A percentile compares a stretch with the other conserved stretches of the same genome.
Conservation (phyloP, 2,113 vertebrate genomes). For the Erinaceus europaeus region DNA sequence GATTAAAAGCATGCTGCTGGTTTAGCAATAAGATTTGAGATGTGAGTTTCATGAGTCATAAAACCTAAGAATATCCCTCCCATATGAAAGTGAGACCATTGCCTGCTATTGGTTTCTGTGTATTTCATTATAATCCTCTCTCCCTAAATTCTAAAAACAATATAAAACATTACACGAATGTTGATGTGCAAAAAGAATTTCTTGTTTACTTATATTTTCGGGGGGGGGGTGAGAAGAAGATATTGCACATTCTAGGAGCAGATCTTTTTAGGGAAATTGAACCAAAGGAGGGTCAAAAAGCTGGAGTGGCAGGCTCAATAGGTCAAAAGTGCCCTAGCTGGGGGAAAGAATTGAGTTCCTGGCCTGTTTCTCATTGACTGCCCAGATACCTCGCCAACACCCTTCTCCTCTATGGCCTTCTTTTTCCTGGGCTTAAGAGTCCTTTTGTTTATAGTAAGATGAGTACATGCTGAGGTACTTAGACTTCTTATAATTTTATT, state of each 20-base stretch:
- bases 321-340: not conserved
- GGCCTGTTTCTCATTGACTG: not conserved
- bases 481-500: not conserved
- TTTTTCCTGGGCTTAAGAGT: not conserved
- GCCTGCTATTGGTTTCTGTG: not conserved
- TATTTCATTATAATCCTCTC: too few relatives aligned
- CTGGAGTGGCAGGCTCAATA: not conserved
- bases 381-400: not conserved
- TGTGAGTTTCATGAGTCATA: fast-evolving
- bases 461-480: not conserved
- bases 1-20: not conserved
- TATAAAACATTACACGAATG: not conserved
- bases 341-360: too few relatives aligned
- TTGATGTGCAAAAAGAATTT: not conserved
- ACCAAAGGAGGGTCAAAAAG: not conserved
- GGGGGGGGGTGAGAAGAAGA: not conserved
- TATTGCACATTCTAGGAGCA: not conserved
- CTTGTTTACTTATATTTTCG: slow-evolving; percentile 5
- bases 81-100: not conserved
- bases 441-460: not conserved
- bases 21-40: not conserved
- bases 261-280: not conserved
- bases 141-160: not conserved
- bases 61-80: not conserved
- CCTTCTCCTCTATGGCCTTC: too few relatives aligned